Conservation (phyloP, 2,113 vertebrate species). For the Neomonachus schauinslandi region DNA sequence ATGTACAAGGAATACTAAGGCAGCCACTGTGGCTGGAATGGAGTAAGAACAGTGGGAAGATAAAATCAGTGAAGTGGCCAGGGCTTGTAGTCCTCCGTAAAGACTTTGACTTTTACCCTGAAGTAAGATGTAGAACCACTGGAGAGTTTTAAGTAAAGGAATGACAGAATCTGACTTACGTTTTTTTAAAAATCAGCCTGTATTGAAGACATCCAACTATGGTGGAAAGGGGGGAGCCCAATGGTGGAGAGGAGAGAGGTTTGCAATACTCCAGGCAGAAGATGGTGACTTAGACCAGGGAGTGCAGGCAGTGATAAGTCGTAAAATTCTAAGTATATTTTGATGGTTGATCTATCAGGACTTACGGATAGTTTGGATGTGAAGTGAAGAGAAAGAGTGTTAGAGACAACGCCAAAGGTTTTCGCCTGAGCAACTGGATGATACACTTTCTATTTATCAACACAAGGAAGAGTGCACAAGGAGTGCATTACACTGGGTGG, state of each 20-base stretch:
- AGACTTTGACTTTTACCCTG: neutral
- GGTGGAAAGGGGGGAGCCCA: neutral
- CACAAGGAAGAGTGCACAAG: neutral
- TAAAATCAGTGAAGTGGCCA: neutral
- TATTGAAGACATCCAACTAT: neutral
- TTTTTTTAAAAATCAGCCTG: conserved; percentile 10
- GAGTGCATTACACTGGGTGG: neutral
- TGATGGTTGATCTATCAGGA: neutral
- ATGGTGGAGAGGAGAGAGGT: neutral
- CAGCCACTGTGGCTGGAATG: neutral
- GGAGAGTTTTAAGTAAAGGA: conserved; percentile 10
- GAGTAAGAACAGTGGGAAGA: neutral
- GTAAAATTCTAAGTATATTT: conserved; percentile 12
- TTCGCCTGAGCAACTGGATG: neutral
- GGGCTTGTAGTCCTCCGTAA: neutral
- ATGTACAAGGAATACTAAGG: neutral
- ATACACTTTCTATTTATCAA: conserved; percentile 15
- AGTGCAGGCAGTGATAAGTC: neutral
- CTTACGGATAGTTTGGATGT: neutral
- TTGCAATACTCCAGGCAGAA: conserved; percentile 1
- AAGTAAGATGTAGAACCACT: neutral
- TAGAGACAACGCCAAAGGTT: neutral
- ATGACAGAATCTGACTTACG: neutral
- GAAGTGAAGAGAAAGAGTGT: neutral
- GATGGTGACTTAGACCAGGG: neutral